Evolutionary conservation across 2,888 invertebrate genomes (phyloP), one percentile per base, ranked within the genome.

Genomic region (Venustoraphidia nigricollis): DNA sequence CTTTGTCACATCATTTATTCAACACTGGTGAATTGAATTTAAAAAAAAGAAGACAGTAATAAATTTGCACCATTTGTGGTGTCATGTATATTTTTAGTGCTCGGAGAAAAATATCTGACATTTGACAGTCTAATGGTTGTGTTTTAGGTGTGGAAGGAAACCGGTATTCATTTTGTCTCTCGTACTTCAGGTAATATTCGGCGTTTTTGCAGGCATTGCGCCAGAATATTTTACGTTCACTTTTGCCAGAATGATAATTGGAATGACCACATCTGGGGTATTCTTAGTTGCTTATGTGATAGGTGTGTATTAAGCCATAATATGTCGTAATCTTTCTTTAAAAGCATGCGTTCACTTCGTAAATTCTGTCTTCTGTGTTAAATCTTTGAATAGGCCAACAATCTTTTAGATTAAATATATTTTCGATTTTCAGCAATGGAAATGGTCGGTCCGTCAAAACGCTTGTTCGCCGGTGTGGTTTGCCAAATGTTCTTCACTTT

Each of bases 281-380:
- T 86, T 85, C 59, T 67, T 85, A 50, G 83, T 85, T 14, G 81
- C 83, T 41, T 86, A 85, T 63, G 85, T 85, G 44, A 80, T 86
- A 55, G 83, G 84, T 75, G 70, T 69, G 66, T 56, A 47, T 27
- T 34, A 45, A 17, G 34, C 13, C 10, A 10, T 10, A 17, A 27
- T n/a, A 40, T 34, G 13, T 3, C n/a, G 2, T 40, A 10, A 5
- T 11, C 14, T 41, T 14, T 14, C 9, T 11, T 6, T 4, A 4
- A 13, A 41, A 10, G 11, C 9, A n/a, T n/a, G 9, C 9, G 14
- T n/a, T 17, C 13, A 14, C 10, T 41, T 38, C 38, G 38, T 13
- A 37, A 11, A 36, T 2, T 9, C 36, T n/a, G 13, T 14, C 14
- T 13, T 37, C 17, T 34, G 10, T 34, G n/a, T 10, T 42, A 42